Evolutionary conservation across 2,888 invertebrate species (phyloP).

Genomic region (Hypomecis atomaria): DNA sequence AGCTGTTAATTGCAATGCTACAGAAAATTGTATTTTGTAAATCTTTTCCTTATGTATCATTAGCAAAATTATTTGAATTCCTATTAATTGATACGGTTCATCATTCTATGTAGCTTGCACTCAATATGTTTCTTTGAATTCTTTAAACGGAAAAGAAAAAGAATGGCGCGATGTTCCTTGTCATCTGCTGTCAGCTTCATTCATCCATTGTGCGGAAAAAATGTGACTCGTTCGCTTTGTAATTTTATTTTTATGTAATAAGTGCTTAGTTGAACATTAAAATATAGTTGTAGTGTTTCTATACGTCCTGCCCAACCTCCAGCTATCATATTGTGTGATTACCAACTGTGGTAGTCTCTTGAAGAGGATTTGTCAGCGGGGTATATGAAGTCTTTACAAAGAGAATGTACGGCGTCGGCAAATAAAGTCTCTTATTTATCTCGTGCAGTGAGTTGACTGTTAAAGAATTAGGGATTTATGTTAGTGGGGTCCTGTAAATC

Average conservation of each 20-base stretch:
- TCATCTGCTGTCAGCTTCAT: conserved; percentile 81
- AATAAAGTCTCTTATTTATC: conserved; percentile 63
- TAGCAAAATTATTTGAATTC: conserved; percentile 11
- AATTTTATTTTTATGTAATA: conserved; percentile 71
- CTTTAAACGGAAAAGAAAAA: conserved; percentile 50
- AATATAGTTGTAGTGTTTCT: conserved; percentile 59
- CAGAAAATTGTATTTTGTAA: conserved; percentile 44
- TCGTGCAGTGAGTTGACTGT: conserved; percentile 60
- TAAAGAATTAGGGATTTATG: conserved; percentile 52
- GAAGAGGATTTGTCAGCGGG: conserved; percentile 44
- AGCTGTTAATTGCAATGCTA: conserved; percentile 81
- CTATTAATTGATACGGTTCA: conserved; percentile 34
- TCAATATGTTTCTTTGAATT: conserved; percentile 38
- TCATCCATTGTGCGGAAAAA: conserved; percentile 83
- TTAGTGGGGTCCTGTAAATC: conserved; percentile 50
- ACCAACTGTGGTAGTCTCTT: conserved; percentile 22
- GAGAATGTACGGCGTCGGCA: conserved; percentile 72
- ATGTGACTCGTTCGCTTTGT: conserved; percentile 79
- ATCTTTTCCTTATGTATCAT: conserved; percentile 20
- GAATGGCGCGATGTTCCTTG: conserved; percentile 82
- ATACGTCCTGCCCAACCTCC: conserved; percentile 52
- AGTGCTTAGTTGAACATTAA: conserved; percentile 65
- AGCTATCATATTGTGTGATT: conserved; percentile 28
- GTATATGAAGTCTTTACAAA: conserved; percentile 73
- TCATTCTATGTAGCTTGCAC: conserved; percentile 44